A percentile compares a stretch with the other conserved stretches of the same genome.
These are phyloP conservation scores for Ditula angustiorana DNA, from an alignment of 2,888 invertebrate genomes.

Conservation along the genomic window DNA sequence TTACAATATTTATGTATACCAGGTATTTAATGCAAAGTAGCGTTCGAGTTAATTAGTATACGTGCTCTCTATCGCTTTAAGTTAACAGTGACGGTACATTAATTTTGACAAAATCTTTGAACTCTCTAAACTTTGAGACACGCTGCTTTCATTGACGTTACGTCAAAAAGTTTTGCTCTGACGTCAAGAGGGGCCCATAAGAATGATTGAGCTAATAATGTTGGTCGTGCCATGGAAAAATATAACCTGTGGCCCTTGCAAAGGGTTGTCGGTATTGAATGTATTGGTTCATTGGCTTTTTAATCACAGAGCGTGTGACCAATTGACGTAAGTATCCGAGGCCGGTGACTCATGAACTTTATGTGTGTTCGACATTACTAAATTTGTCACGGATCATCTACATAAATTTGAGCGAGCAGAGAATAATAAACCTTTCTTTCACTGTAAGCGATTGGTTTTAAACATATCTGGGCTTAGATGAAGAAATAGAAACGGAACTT, in stretches of 20 bases:
- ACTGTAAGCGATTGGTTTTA: slow-evolving; percentile 16
- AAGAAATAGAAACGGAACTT: no score
- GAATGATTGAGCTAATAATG: background rate
- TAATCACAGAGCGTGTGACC: slow-evolving; percentile 48
- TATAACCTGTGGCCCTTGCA: slow-evolving; percentile 2
- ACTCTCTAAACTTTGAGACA: background rate
- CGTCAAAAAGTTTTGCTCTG: slow-evolving; percentile 7
- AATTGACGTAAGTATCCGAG: slow-evolving; percentile 44
- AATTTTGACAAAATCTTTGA: slow-evolving; percentile 4
- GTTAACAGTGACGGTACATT: background rate
- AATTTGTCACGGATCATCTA: slow-evolving; percentile 37
- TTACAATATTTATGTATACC: background rate
- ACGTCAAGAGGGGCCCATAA: background rate
- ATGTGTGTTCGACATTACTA: slow-evolving; percentile 26
- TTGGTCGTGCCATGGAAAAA: no score
- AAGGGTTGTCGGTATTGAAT: background rate
- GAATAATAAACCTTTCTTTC: slow-evolving; percentile 16
- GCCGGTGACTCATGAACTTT: slow-evolving; percentile 45
- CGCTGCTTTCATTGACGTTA: background rate
- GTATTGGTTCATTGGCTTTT: slow-evolving; percentile 45
- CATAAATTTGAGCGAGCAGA: slow-evolving; percentile 17
- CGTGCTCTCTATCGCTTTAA: background rate
- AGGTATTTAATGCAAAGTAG: background rate
- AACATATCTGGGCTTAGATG: no score
- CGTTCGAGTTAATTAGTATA: background rate